These are phyloP conservation scores for Propithecus perrieri DNA, from an alignment of 2,797 vertebrate genomes.

Conservation along the genomic window DNA sequence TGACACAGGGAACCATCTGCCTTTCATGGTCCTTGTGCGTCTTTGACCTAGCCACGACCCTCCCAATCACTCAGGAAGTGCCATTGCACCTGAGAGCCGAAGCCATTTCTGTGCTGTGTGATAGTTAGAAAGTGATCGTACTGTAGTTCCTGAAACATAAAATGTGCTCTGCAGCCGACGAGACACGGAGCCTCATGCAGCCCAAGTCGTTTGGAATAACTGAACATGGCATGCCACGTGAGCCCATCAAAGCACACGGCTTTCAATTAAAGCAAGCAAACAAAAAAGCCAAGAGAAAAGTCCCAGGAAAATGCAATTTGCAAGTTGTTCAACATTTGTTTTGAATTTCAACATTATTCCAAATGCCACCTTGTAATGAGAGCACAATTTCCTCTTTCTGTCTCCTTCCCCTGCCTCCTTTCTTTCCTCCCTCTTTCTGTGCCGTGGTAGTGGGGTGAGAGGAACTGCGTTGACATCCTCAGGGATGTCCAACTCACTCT, in stretches of 20 bases:
- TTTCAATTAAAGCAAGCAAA: constrained; percentile 39
- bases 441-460: background rate
- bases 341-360: constrained; percentile 52
- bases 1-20: constrained; percentile 8
- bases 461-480: background rate
- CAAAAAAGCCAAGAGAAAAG: background rate
- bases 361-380: constrained; percentile 62
- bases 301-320: constrained; percentile 53
- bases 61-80: background rate
- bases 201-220: background rate
- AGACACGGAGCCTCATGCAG: background rate
- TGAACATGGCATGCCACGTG: background rate
- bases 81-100: constrained; percentile 14
- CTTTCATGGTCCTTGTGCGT: background rate
- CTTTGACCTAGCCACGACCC: constrained; percentile 47
- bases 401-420: background rate
- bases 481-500: constrained; percentile 18
- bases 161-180: background rate
- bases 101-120: constrained; percentile 28
- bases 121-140: constrained; percentile 24
- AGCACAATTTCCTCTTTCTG: background rate
- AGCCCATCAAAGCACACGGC: constrained; percentile 12
- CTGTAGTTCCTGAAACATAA: constrained; percentile 14
- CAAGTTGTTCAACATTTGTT: constrained; percentile 67
- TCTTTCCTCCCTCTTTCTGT: background rate